Conservation (phyloP, 2,113 vertebrate genomes). For the Thomomys bottae region DNA sequence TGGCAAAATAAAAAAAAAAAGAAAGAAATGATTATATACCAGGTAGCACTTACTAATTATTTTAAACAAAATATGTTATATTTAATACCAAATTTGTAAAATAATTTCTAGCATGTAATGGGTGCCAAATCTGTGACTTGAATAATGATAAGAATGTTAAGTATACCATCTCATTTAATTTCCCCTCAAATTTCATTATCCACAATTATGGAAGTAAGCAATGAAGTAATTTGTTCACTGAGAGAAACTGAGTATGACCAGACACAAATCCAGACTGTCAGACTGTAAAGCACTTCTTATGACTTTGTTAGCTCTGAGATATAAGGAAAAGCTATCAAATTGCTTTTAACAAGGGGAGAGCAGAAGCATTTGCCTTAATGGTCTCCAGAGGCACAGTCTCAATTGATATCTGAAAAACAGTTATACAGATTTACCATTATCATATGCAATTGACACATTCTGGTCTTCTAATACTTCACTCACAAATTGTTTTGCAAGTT, state of each 20-base stretch:
- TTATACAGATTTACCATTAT: background rate
- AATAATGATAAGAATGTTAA: background rate
- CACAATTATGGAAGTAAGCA: background rate
- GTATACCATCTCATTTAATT: background rate
- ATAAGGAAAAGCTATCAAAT: constrained; percentile 19
- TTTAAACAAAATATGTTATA: constrained; percentile 14
- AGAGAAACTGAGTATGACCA: background rate
- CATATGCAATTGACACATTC: background rate
- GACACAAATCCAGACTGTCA: background rate
- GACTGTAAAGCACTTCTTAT: background rate
- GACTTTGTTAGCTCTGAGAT: background rate
- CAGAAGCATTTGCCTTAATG: background rate
- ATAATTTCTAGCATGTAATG: background rate
- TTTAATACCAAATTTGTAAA: constrained; percentile 7
- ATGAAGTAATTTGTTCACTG: background rate
- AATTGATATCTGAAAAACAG: background rate
- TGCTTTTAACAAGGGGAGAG: background rate
- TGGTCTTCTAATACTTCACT: background rate
- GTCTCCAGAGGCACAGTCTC: background rate
- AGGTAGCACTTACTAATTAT: background rate
- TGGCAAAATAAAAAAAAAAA: too few species aligned
- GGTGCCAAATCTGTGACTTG: background rate
- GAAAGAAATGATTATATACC: too few species aligned
- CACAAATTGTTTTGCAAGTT: background rate
- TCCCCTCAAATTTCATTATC: background rate